Base-by-base conservation (phyloP, 2,113 vertebrate species). In the Pongo pygmaeus region DNA sequence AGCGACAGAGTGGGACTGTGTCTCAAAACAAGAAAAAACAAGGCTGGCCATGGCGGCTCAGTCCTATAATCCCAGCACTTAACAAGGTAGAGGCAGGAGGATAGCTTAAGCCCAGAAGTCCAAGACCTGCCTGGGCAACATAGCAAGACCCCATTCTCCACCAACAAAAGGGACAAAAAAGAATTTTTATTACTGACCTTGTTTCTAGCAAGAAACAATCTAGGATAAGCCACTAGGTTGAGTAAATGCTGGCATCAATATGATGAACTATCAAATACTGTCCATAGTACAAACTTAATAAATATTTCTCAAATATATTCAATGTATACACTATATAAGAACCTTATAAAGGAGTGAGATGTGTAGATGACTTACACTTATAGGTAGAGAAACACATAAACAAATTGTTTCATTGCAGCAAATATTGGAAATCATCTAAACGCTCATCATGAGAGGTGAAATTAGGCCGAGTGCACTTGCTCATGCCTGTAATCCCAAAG, bases 241-340 rank as follows among this genome's bases (percentile, higher is more conserved):
- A 91, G 70, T 84, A 96, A 97, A 93, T 38, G 59, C 22, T 3
- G 57, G 83, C 20, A 61, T 46, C 43, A 46, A 74, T 61, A 48
- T 32, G 4, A 94, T 84, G 20, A 95, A 96, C 94, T 92, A 94
- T 8, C 85, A 94, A 96, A 93, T 81, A 94, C 84, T 93, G 5
- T 52, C 35, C 70, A 91, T 67, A 23, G 38, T 84, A 88, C n/a
- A 18, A 94, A 92, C 55, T 75, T 84, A 88, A 89, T 57, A 94
- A 92, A 69, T 89, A 94, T 79, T 85, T 95, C 50, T 89, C 72
- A 92, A 92, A 69, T 57, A 11, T 69, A 43, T 22, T 50, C 48
- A 84, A 38, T 64, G 77, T 91, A 91, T 79, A 69, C 77, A 74
- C 8, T 67, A 64, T 38, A 50, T 48, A 81, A 46, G 30, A 84